These are phyloP conservation scores for Ageneiosus marmoratus DNA, from an alignment of 2,113 vertebrate species.

Conservation along the genomic window DNA sequence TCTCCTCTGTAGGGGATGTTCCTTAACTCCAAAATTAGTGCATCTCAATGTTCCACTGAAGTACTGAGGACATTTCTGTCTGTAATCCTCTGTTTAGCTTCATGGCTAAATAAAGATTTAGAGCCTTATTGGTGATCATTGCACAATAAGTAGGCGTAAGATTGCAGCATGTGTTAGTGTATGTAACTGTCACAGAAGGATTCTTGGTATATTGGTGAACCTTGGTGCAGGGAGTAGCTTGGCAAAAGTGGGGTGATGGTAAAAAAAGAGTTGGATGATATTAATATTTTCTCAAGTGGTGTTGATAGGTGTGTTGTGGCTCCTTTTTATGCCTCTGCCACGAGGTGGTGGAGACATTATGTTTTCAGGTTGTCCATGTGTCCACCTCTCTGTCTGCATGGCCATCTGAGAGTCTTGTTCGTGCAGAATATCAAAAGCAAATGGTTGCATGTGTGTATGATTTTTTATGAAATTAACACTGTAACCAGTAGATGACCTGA, in stretches of 20 bases:
- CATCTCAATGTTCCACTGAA: constrained; percentile 7
- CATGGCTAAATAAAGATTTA: not conserved
- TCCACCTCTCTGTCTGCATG: not conserved
- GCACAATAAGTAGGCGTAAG: not conserved
- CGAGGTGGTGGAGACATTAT: not conserved
- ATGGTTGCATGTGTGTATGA: not conserved
- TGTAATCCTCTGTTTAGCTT: not conserved
- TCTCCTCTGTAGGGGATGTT: constrained; percentile 22
- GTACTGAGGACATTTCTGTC: not conserved
- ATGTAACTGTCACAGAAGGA: not conserved
- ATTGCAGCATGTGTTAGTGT: not conserved
- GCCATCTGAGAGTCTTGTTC: not conserved
- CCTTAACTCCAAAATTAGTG: constrained; percentile 25
- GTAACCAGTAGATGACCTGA: not conserved
- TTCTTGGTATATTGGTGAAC: not conserved
- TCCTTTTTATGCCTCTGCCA: not conserved
- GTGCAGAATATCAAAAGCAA: not conserved
- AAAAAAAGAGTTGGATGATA: not conserved
- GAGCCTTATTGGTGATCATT: not conserved
- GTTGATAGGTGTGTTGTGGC: not conserved
- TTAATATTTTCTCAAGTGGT: not conserved
- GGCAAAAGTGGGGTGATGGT: not conserved
- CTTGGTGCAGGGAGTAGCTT: not conserved
- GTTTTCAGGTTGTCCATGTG: not conserved
- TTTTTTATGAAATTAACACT: not conserved